A percentile compares a stretch with the other conserved stretches of the same genome.
phyloP scores from a whole-genome alignment of 2,888 invertebrate species.

The Ochropleura plecta region DNA sequence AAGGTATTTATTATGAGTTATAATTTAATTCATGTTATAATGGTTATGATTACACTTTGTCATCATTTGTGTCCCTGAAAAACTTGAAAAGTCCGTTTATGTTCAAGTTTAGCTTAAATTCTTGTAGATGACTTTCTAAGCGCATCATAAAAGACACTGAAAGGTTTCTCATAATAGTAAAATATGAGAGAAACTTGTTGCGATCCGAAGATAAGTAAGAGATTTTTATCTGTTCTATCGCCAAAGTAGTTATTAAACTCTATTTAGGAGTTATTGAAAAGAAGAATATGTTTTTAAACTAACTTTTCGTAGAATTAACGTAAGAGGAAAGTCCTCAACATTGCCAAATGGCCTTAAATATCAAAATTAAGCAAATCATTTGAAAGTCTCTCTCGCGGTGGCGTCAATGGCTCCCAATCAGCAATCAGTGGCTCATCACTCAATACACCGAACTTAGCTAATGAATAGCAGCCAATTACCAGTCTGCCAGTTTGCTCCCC shows the following conservation, averaged over 20 bases:
- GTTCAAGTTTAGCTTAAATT: neutral
- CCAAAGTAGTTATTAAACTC: neutral
- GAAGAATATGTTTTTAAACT: neutral
- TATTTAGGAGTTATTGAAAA: neutral
- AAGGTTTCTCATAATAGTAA: neutral
- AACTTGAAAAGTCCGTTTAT: neutral
- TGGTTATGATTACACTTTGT: neutral
- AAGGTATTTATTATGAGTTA: neutral
- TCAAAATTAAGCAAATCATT: slow-evolving; percentile 22
- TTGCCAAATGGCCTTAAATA: neutral
- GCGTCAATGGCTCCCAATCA: slow-evolving; percentile 33
- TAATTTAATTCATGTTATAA: neutral
- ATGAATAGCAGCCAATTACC: slow-evolving; percentile 53
- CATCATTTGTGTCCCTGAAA: neutral
- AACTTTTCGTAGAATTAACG: neutral
- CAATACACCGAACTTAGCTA: slow-evolving; percentile 45
- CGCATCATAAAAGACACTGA: too few relatives aligned
- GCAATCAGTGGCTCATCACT: slow-evolving; percentile 21
- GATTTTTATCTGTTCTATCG: neutral
- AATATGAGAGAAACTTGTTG: neutral
- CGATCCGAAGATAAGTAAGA: too few relatives aligned
- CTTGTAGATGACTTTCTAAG: too few relatives aligned
- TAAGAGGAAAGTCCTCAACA: too few relatives aligned
- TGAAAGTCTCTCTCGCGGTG: slow-evolving; percentile 2
- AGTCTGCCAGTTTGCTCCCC: slow-evolving; percentile 23